Base-by-base conservation (phyloP, 2,888 invertebrate species). In the Acanthosepion pharaonis region DNA sequence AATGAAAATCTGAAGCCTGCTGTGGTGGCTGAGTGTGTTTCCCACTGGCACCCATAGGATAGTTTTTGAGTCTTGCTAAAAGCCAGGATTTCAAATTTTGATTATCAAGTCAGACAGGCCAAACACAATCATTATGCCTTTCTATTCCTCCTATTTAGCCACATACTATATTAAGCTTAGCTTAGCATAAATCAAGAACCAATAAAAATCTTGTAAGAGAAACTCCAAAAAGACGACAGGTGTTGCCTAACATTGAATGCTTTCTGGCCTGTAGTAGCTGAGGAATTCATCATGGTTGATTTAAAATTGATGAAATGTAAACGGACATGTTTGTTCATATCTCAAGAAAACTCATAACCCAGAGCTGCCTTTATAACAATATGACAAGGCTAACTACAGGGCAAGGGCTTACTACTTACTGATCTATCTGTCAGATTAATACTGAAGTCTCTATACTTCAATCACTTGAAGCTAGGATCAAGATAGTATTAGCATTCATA, bases 391-490 rank as follows among this genome's bases (percentile, higher is more conserved):
- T 59, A 59, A 23, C 23, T 20, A 59, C n/a, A 1, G n/a, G n/a
- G 78, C 78, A 78, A 78, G 78, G 78, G 78, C 28, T n/a, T 23
- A 6, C 64, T 15, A n/a, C 78, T 78, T 78, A 18, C 78, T n/a
- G 5, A 78, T n/a, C 78, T 15, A 78, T 78, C 78, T 78, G 78
- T 78, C 78, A 78, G 78, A 78, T 33, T 78, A 78, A 78, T 78
- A 78, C n/a, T 78, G 78, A 78, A 78, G n/a, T 78, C n/a, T 78
- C 33, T 78, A n/a, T 78, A 78, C 78, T 78, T 78, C 78, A 78
- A 78, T 78, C n/a, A 78, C n/a, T n/a, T n/a, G 78, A 78, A 78
- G 18, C 15, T 9, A 18, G 15, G n/a, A 78, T 78, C 78, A 78
- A 78, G n/a, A 15, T n/a, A 78, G 23, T 78, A 78, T 15, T 78